phyloP scores from a whole-genome alignment of 2,888 invertebrate genomes.

The Hyposoter didymator region DNA sequence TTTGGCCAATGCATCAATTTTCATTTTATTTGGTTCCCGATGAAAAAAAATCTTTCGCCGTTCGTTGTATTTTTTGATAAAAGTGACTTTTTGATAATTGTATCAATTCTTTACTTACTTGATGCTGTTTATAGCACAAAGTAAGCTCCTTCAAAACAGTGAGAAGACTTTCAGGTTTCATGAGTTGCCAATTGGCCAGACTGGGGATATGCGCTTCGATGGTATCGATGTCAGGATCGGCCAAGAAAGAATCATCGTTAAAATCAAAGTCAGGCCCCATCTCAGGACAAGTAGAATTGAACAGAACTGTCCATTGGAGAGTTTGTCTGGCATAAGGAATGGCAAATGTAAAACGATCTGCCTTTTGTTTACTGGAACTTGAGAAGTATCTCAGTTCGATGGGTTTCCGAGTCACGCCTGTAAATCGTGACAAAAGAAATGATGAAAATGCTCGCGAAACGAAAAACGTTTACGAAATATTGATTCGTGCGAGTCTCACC shows the following conservation, averaged over 20 bases:
- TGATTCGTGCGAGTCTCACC: slow-evolving; percentile 28
- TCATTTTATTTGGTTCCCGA: no score
- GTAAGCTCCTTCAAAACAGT: slow-evolving; percentile 88
- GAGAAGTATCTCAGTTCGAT: slow-evolving; percentile 69
- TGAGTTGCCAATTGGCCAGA: slow-evolving; percentile 88
- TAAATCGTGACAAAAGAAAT: slow-evolving; percentile 13
- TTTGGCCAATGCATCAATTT: no score
- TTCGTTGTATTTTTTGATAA: no score
- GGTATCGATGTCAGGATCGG: slow-evolving; percentile 86
- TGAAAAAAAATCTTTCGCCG: neutral
- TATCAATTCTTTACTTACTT: slow-evolving; percentile 84
- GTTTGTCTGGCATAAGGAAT: slow-evolving; percentile 90
- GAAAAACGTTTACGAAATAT: neutral
- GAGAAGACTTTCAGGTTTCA: slow-evolving; percentile 86
- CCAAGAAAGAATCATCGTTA: slow-evolving; percentile 88
- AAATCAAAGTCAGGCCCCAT: slow-evolving; percentile 91
- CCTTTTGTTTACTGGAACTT: slow-evolving; percentile 78
- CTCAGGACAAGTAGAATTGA: slow-evolving; percentile 87
- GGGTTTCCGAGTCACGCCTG: slow-evolving; percentile 71
- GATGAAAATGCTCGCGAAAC: neutral
- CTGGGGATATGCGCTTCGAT: slow-evolving; percentile 86
- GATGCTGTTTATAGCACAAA: slow-evolving; percentile 87
- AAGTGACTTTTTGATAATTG: no score
- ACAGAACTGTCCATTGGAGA: slow-evolving; percentile 89
- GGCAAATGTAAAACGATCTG: slow-evolving; percentile 87